These are phyloP conservation scores for Amblyornis subalaris DNA, from an alignment of 2,113 vertebrate species.

Conservation along the genomic window DNA sequence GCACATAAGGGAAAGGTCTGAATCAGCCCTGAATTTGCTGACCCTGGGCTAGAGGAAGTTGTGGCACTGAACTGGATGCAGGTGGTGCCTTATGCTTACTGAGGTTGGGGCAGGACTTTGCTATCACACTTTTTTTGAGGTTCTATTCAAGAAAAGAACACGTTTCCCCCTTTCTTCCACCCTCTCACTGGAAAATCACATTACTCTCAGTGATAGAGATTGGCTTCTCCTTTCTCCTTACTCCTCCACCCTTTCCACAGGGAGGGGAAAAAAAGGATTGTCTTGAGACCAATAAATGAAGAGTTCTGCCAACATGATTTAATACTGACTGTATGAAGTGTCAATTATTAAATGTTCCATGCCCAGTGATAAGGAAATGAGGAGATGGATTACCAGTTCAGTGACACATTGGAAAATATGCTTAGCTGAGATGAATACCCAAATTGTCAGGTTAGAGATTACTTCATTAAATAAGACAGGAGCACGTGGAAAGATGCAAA, in stretches of 20 bases:
- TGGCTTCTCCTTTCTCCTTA: background rate
- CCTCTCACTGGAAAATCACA: background rate
- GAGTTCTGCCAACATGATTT: conserved; percentile 66
- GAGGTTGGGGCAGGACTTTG: background rate
- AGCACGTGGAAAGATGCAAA: background rate
- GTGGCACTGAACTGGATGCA: background rate
- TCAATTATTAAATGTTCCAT: conserved; percentile 67
- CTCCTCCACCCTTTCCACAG: background rate
- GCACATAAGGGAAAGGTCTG: background rate
- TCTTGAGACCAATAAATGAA: conserved; percentile 37
- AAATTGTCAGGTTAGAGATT: conserved; percentile 44
- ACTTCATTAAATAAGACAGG: conserved; percentile 23
- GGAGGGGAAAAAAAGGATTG: background rate
- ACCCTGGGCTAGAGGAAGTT: background rate
- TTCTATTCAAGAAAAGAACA: background rate
- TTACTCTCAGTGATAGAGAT: background rate
- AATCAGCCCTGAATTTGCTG: background rate
- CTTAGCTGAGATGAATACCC: conserved; percentile 10
- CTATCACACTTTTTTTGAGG: background rate
- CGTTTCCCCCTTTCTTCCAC: background rate
- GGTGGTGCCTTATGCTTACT: background rate
- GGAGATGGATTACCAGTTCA: conserved; percentile 40
- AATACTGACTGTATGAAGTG: conserved; percentile 50
- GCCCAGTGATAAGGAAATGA: conserved; percentile 23
- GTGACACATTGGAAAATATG: conserved; percentile 59